Base-by-base conservation (phyloP, 2,113 vertebrate genomes). In the Apistogramma diplotaenia region DNA sequence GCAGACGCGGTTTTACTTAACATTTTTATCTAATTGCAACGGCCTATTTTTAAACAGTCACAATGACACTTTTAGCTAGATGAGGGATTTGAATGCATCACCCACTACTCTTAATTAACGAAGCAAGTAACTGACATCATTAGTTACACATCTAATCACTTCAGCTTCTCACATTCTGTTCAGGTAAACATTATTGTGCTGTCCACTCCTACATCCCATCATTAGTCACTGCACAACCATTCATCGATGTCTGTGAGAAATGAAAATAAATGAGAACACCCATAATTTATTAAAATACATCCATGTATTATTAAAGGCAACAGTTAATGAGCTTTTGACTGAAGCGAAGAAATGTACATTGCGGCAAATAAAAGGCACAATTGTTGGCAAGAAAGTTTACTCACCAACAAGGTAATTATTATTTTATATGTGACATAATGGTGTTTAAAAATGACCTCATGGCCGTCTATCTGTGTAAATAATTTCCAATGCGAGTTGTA, bases 321-420 rank as follows among this genome's bases (percentile, higher is more conserved):
- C 13, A 53, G 10, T 35, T 76, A 75, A 81, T 80, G 40, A 82
- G 51, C 51, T 49, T 78, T 49, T 57, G 23, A 40, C 5, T 60
- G 7, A 31, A 61, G 40, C 57, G 19, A 56, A 70, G 40, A 10
- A 8, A n/a, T 21, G 7, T 2, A 60, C 31, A 40, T 4, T 12
- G 60, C 51, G 27, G 70, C 55, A 54, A 79, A 83, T 56, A 1
- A 0, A 51, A 18, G 10, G 18, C 25, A 11, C 8, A 75, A 59
- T 13, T 58, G 35, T 65, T 81, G 31, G 62, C 54, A 15, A 21
- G 19, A 71, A 55, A 37, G 23, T 85, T 81, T 79, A 7, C 65
- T 70, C 43, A n/a, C 6, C 23, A 31, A 55, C 59, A 21, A 60
- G 74, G 7, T 72, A 73, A 25, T 40, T 7, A 46, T 31, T 73